Evolutionary conservation across 1,140 invertebrate species (phyloP), one percentile per base, ranked within the genome.

Genomic region (Cydia pomonella): DNA sequence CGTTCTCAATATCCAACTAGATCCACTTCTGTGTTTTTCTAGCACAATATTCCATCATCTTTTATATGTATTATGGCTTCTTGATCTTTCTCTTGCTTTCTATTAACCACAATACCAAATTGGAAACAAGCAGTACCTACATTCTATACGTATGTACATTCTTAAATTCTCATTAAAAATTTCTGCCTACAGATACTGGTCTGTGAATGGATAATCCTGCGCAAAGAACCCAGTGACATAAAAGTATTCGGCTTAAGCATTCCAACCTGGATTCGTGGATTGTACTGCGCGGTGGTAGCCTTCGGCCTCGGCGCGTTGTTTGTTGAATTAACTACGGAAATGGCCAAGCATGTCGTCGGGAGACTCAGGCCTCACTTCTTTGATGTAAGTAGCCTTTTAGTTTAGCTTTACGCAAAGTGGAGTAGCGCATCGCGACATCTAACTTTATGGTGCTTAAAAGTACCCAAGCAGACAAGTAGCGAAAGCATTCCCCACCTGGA

Each of bases 291-390:
- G 69, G 88, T 97, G 3, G 95, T 95, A 1, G 92, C 97, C 0
- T 98, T 98, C 84, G 94, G 94, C 16, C 97, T 98, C 83, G 98
- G 97, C 0, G 95, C 96, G 6, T 95, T 95, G 7, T 95, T 96
- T 79, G 96, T 95, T 16, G 96, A 98, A 84, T 88, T 98, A 2
- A 95, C 96, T 1, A 98, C 97, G 1, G 97, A 99, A 82, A 95
- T 98, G 76, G 96, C 96, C 2, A 99, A 99, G 90, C 98, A 98
- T 77, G 95, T 96, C 2, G 96, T 99, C 76, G 98, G 98, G 16
- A 94, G 98, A 77, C 93, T 98, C 21, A 92, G 98, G 76, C 98
- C 98, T 0, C 98, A 99, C 92, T 99, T 99, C 90, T 95, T 98
- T 79, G 94, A 95, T 79, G 94, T 95, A 81, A 87, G 88, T 86